Base-by-base conservation (phyloP, 1,140 invertebrate species). In the Drosophila lacertosa region DNA sequence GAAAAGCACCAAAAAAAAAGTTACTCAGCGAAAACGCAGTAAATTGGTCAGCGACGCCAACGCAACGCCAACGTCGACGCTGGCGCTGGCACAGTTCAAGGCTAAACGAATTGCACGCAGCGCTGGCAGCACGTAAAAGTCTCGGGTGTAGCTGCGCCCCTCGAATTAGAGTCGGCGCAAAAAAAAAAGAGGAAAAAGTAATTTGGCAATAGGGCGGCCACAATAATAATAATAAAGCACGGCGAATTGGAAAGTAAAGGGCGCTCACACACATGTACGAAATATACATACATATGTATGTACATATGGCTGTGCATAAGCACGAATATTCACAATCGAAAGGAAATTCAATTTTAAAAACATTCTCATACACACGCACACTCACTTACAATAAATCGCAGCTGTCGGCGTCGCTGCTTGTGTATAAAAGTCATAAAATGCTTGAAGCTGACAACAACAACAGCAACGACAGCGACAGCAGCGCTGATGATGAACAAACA, bases 231-330 rank as follows among this genome's bases (percentile, higher is more conserved):
- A 58, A 64, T 70, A 80, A 76, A 76, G 39, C 64, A 44, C 37
- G 42, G 68, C 73, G 53, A 74, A 74, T 79, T 79, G 57, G 74
- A 80, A 77, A 77, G 74, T 79, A 79, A 79, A 77, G 77, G 77
- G 70, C 69, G 16, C 39, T 16, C n/a, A 20, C 13, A 69, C 4
- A 35, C 4, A 48, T 13, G 48, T 13, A 54, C 40, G 45, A 18
- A n/a, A 15, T 10, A 45, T 9, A 18, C n/a, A 48, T 10, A 35
- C 39, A 53, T 33, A 50, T 22, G 9, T 29, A 15, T 48, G 35
- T 62, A 16, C 29, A 15, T 60, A 39, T 32, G n/a, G 4, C n/a
- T n/a, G 20, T 29, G n/a, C 4, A 24, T 47, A 22, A 15, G 15
- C 15, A 22, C 33, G 10, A 15, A 50, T 13, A 54, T 54, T 24